These are phyloP conservation scores for Augochlorella aurata DNA, from an alignment of 2,888 invertebrate species.

Conservation along the genomic window DNA sequence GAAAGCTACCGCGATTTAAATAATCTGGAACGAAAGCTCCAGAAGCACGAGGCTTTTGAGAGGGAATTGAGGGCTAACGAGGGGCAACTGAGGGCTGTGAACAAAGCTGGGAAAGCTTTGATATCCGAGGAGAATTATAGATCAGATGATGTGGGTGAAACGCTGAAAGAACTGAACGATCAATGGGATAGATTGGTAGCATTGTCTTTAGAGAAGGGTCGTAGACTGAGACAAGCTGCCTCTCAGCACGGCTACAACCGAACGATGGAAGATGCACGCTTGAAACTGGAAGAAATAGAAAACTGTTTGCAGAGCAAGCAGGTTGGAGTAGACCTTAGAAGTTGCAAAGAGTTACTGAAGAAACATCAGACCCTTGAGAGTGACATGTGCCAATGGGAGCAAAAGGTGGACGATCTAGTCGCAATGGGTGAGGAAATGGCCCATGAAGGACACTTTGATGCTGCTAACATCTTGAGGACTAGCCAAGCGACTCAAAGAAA, in stretches of 20 bases:
- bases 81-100: slow-evolving; percentile 93
- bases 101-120: slow-evolving; percentile 89
- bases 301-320: slow-evolving; percentile 90
- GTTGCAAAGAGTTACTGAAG: slow-evolving; percentile 94
- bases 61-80: slow-evolving; percentile 97
- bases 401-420: slow-evolving; percentile 90
- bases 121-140: slow-evolving; percentile 89
- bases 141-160: slow-evolving; percentile 86
- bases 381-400: slow-evolving; percentile 92
- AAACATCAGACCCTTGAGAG: slow-evolving; percentile 94
- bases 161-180: slow-evolving; percentile 87
- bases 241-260: slow-evolving; percentile 91
- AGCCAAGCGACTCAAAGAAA: slow-evolving; percentile 89
- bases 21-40: slow-evolving; percentile 94
- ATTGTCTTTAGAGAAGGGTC: slow-evolving; percentile 87
- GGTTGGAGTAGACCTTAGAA: slow-evolving; percentile 93
- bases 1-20: slow-evolving; percentile 95
- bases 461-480: slow-evolving; percentile 90
- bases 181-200: slow-evolving; percentile 90
- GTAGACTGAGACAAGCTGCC: slow-evolving; percentile 92
- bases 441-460: slow-evolving; percentile 97
- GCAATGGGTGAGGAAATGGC: slow-evolving; percentile 94
- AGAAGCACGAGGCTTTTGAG: slow-evolving; percentile 98
- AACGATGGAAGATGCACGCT: slow-evolving; percentile 94
- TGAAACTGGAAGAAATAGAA: slow-evolving; percentile 93